Base-by-base conservation (phyloP, 2,113 vertebrate species). In the Cyanocitta stelleri region DNA sequence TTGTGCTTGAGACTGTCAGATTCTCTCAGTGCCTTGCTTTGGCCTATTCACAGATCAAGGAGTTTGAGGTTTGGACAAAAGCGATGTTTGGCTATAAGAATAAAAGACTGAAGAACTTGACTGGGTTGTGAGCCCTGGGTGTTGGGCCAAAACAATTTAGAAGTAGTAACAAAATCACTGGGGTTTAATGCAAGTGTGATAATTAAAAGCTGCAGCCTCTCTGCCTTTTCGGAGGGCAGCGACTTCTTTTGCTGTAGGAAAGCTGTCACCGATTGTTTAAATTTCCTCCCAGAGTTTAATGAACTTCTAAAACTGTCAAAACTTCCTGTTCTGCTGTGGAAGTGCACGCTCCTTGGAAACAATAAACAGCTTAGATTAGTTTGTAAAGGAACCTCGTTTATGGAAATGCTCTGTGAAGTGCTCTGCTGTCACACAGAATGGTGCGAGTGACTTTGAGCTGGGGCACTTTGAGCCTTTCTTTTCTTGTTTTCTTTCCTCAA, bases 191-290 rank as follows among this genome's bases (percentile, higher is more conserved):
- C 79, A 82, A 94, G 83, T 82, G 92, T 85, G 85, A 93, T 96
- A 97, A 97, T 96, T 96, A 61, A 93, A 97, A 97, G 95, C 96
- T 97, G 90, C 94, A 95, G 93, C 91, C 52, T 92, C 75, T 44
- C 84, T 64, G 87, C 77, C 43, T 96, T 44, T 88, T 81, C 3
- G 20, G 74, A 87, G 91, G 51, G 87, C 35, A 89, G 77, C 1
- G 7, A 80, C 48, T 93, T 68, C 94, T 64, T 43, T 37, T 78
- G 84, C 95, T 69, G 66, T 55, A 80, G 35, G 89, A 96, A 90
- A 95, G 69, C 81, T 93, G 92, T 72, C 48, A 21, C 71, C 44
- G 85, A 75, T 72, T 95, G 83, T 94, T 97, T 90, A 85, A 95
- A 93, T 97, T 95, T 95, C 95, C 90, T 96, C 80, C 48, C 58